Base-by-base conservation (phyloP, 1,140 invertebrate genomes). In the Macrosteles quadrilineatus region DNA sequence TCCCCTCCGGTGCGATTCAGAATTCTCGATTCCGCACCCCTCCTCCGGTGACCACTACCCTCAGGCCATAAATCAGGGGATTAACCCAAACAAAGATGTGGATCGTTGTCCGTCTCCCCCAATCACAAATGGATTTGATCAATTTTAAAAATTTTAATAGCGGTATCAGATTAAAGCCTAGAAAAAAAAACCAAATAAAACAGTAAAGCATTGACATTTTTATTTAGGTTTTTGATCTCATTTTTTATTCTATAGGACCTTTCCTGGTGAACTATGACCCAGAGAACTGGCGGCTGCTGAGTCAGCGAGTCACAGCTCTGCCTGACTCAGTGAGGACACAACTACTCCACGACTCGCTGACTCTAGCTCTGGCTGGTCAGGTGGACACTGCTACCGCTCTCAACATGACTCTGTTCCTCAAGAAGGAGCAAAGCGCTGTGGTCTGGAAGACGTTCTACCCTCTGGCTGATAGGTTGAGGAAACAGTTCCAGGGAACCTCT, bases 221-320 rank as follows among this genome's bases (percentile, higher is more conserved):
- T n/a, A n/a, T n/a, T n/a, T n/a, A n/a, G n/a, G n/a, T n/a, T n/a
- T n/a, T n/a, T n/a, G n/a, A n/a, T n/a, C n/a, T n/a, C n/a, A n/a
- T n/a, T n/a, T n/a, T 19, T 14, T 64, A 23, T 72, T 71, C 27
- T 76, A 87, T 76, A 88, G 90, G 89, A 0, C 91, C 92, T 67
- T 94, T 90, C 77, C 87, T 90, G 4, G 92, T 94, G 0, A 93
- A 94, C 75, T 94, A 94, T 76, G 92, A 94, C 73, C 71, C 78
- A 4, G 77, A 83, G n/a, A 94, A 93, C 76, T 94, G 92, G 93
- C 85, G 88, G 71, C 83, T 91, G 72, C 76, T 94, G 1, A 83
- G 87, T 0, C 76, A 85, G 57, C 75, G 81, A 62, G 71, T 85
- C 76, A 77, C 79, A 0, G 78, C 75, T 2, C 90, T 95, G 68